A percentile compares a stretch with the other conserved stretches of the same genome.
Conservation (phyloP, 2,888 invertebrate species). For the Aspidiotus rigidus region DNA sequence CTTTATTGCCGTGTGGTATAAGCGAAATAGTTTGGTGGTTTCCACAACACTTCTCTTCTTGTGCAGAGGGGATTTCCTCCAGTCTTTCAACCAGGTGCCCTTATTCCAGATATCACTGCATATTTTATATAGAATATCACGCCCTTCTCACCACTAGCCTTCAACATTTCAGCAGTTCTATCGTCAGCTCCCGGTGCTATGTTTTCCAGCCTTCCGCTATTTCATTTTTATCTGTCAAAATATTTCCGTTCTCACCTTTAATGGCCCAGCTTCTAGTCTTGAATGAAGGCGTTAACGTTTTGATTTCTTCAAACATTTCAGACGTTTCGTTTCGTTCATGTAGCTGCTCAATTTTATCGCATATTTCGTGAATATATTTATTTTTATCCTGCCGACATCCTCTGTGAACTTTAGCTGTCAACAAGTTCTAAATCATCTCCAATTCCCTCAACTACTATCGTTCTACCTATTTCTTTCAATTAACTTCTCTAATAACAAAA, state of each 20-base stretch:
- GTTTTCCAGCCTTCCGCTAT: not conserved
- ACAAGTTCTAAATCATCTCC: not conserved
- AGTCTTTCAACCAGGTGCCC: not conserved
- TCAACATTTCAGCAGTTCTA: not conserved
- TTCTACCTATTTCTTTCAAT: too few relatives aligned
- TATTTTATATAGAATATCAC: too few relatives aligned
- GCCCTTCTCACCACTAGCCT: not conserved
- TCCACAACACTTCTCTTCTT: not conserved
- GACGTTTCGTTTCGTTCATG: not conserved
- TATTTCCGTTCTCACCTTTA: not conserved
- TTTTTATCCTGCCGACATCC: not conserved
- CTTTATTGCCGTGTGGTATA: not conserved
- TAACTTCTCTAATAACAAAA: too few relatives aligned
- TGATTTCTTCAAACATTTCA: not conserved
- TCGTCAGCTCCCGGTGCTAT: not conserved
- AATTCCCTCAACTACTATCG: too few relatives aligned
- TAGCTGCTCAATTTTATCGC: not conserved
- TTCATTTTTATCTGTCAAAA: not conserved
- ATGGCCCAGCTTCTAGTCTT: not conserved
- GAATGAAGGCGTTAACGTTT: not conserved
- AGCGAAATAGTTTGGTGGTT: not conserved
- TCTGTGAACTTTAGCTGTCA: not conserved
- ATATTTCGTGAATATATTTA: too few relatives aligned
- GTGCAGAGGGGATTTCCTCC: not conserved
- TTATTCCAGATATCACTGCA: too few relatives aligned